Evolutionary conservation across 2,888 invertebrate species (phyloP), one percentile per base, ranked within the genome.

Genomic region (Coenonympha glycerion): DNA sequence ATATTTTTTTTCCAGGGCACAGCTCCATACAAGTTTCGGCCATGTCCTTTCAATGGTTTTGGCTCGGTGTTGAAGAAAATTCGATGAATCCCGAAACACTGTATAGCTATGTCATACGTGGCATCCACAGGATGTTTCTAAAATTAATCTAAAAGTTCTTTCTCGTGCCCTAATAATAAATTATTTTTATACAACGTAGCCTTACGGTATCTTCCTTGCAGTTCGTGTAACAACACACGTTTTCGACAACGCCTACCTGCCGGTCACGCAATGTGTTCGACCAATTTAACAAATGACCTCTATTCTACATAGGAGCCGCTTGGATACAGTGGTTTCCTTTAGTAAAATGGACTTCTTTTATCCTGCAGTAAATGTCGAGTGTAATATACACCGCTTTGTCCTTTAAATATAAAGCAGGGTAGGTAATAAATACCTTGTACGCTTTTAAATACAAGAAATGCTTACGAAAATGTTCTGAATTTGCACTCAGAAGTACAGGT

Each of bases 251-350:
- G 79, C 79, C 82, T 76, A 41, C 42, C 49, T 28, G 28, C 36
- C 51, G 64, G 79, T 78, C 80, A 79, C 80, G 80, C 79, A 58
- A 79, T 60, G 62, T 64, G 66, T 71, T 66, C 69, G 63, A 63
- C 66, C 73, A 77, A 79, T 79, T 79, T 76, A 65, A 69, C 68
- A 77, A 78, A 79, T 76, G 73, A 75, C 76, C 69, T 53, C 62
- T 44, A 54, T 60, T 65, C 63, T 39, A 44, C 44, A 15, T 65
- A 63, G 64, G 21, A 31, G 19, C 44, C 44, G 44, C 22, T 33
- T 31, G 31, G 6, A 44, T 31, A 26, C 41, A 30, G 16, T 21
- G 31, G 21, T 44, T 21, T 21, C 44, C 42, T 42, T 31, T 21
- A 44, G 21, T 37, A 30, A 44, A 30, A 44, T 19, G 33, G 31